Conservation (phyloP, 1,140 invertebrate species). For the Cardiocondyla obscurior region DNA sequence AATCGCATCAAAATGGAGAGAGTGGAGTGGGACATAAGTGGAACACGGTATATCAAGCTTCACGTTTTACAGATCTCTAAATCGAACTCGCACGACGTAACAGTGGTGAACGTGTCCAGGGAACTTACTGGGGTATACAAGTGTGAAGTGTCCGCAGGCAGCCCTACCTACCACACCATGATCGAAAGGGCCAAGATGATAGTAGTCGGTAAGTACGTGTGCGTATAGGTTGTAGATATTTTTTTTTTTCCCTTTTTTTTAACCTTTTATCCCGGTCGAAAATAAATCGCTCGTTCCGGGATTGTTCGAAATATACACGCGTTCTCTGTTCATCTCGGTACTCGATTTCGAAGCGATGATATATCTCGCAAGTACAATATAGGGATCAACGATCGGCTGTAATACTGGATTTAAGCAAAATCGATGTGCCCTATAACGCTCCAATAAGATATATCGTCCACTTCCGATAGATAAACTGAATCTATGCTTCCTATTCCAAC, state of each 20-base stretch:
- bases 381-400: neutral
- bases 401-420: neutral
- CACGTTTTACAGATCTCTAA: conserved; percentile 81
- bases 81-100: conserved; percentile 85
- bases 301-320: conserved; percentile 25
- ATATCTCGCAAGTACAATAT: neutral
- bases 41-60: conserved; percentile 20
- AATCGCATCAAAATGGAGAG: neutral
- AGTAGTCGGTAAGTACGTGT: conserved; percentile 87
- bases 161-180: conserved; percentile 88
- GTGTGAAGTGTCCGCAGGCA: conserved; percentile 90
- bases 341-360: neutral
- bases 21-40: neutral
- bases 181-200: conserved; percentile 86
- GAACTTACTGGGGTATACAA: conserved; percentile 88
- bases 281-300: conserved; percentile 34
- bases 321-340: neutral
- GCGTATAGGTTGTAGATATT: conserved; percentile 16
- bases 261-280: neutral
- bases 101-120: conserved; percentile 84
- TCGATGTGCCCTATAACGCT: conserved; percentile 22
- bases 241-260: neutral
- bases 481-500: neutral
- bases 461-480: conserved; percentile 20
- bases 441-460: conserved; percentile 26